Percentiles rank a stretch among this genome's conserved stretches.
Evolutionary conservation across 2,113 vertebrate genomes (phyloP).

Genomic region (Caranx ignobilis): DNA sequence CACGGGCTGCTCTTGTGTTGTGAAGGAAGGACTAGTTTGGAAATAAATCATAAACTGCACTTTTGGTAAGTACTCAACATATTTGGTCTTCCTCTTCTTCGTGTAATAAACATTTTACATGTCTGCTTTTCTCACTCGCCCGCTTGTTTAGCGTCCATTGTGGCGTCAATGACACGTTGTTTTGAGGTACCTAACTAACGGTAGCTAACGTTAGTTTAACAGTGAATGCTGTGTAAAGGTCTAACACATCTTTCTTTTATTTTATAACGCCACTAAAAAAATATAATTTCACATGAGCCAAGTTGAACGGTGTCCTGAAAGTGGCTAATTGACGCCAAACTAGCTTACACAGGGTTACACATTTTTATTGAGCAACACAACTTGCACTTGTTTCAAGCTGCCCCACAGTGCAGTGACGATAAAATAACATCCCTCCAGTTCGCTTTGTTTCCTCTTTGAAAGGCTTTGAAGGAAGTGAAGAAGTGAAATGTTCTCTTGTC

Average conservation of each 20-base stretch:
- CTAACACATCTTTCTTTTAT: not conserved
- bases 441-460: not conserved
- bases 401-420: not conserved
- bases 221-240: not conserved
- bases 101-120: not conserved
- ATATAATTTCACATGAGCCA: not conserved
- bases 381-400: not conserved
- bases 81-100: not conserved
- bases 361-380: not conserved
- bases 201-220: not conserved
- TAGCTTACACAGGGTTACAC: not conserved
- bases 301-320: too few relatives aligned
- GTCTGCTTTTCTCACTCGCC: not conserved
- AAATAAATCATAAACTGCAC: not conserved
- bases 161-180: constrained; percentile 11
- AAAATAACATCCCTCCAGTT: not conserved
- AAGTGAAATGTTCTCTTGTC: too few relatives aligned
- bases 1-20: not conserved
- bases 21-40: not conserved
- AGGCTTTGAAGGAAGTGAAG: too few relatives aligned
- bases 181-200: too few relatives aligned
- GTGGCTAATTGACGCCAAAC: not conserved
- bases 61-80: constrained; percentile 8
- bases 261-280: not conserved
- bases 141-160: not conserved